Conservation (phyloP, 1,140 invertebrate species). For the Leptinotarsa texana region DNA sequence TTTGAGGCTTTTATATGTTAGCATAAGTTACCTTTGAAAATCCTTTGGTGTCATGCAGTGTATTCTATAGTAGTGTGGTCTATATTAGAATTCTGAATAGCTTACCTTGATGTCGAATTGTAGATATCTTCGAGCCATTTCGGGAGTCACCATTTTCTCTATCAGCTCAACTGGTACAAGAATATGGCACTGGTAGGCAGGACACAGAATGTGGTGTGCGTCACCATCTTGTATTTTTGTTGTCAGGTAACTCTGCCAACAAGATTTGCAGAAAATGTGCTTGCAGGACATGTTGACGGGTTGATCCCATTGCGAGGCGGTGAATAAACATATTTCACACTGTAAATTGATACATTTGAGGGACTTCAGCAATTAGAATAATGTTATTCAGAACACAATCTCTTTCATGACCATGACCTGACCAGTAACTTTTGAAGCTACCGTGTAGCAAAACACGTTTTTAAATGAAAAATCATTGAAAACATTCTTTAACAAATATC, state of each 20-base stretch:
- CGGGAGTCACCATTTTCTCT: constrained; percentile 67
- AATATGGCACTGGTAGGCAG: constrained; percentile 67
- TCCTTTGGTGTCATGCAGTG: too few species aligned
- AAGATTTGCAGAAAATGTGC: constrained; percentile 68
- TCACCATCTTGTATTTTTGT: constrained; percentile 72
- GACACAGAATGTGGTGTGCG: constrained; percentile 70
- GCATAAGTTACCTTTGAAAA: too few species aligned
- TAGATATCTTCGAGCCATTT: constrained; percentile 69
- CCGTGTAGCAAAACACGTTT: too few species aligned
- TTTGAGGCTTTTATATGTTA: too few species aligned
- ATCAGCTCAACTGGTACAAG: constrained; percentile 73
- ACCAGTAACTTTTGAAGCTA: too few species aligned
- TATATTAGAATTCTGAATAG: too few species aligned
- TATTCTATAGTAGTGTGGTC: too few species aligned
- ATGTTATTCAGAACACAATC: too few species aligned
- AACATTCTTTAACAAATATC: too few species aligned
- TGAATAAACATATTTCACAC: constrained; percentile 69
- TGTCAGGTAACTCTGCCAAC: constrained; percentile 72
- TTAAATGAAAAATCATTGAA: too few species aligned
- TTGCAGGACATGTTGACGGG: constrained; percentile 62
- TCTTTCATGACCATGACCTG: too few species aligned
- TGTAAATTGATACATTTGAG: constrained; percentile 44
- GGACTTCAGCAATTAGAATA: too few species aligned
- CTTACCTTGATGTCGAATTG: constrained; percentile 75
- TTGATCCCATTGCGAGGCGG: constrained; percentile 52